Conservation (phyloP, 1,140 invertebrate genomes). For the Chrysomallon squamiferum region DNA sequence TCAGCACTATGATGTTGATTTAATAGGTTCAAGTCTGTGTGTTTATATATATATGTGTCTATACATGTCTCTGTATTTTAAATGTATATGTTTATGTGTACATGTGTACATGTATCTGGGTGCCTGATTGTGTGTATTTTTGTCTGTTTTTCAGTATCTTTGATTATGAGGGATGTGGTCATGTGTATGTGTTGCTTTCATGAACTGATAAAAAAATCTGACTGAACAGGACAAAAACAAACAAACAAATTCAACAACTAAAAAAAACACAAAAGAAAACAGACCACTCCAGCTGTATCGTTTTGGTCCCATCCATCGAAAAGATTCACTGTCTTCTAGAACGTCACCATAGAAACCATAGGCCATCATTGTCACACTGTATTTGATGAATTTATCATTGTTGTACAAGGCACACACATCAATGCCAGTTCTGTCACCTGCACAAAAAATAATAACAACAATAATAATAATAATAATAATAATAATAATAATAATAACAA, state of each 20-base stretch:
- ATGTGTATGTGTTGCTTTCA: too few species aligned
- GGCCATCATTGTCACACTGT: conserved; percentile 81
- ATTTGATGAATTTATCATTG: conserved; percentile 71
- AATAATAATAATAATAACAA: too few species aligned
- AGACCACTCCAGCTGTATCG: conserved; percentile 83
- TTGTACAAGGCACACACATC: conserved; percentile 82
- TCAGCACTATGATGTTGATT: not conserved
- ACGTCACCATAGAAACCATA: conserved; percentile 91
- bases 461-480: too few species aligned
- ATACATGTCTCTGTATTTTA: not conserved
- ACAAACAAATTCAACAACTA: too few species aligned
- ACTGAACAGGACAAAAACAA: too few species aligned
- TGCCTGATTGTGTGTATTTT: too few species aligned
- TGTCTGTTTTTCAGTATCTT: too few species aligned
- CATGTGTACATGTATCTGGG: too few species aligned
- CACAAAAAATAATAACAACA: too few species aligned
- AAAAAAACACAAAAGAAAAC: conserved; percentile 3
- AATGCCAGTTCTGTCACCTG: conserved; percentile 73
- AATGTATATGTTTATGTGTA: not conserved
- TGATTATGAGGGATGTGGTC: too few species aligned
- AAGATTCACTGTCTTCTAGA: conserved; percentile 80
- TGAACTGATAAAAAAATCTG: too few species aligned
- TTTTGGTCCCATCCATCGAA: conserved; percentile 88
- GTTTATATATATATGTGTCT: not conserved
- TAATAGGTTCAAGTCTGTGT: not conserved